These are phyloP conservation scores for Intellagama lesueurii DNA, from an alignment of 2,797 vertebrate genomes.

Conservation along the genomic window DNA sequence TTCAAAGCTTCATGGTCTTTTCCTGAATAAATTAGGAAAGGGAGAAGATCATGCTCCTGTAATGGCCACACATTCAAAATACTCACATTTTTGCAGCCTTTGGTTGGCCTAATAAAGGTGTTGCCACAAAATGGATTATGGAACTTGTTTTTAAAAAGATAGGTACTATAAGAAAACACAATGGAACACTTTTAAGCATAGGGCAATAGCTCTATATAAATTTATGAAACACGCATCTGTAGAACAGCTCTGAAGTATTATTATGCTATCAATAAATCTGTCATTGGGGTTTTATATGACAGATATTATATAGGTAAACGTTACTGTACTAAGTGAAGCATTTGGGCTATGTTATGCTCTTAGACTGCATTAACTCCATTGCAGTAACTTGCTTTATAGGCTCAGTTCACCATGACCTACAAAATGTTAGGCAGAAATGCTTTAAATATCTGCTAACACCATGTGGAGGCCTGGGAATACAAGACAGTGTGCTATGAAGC, in stretches of 20 bases:
- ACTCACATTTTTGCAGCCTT: no score
- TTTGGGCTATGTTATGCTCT: slow-evolving; percentile 53
- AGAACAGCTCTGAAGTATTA: not conserved
- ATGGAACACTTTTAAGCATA: not conserved
- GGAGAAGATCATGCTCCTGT: not conserved
- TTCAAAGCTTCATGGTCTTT: not conserved
- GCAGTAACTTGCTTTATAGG: slow-evolving; percentile 80
- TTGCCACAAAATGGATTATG: no score
- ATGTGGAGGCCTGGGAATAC: slow-evolving; percentile 79
- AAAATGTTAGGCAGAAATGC: slow-evolving; percentile 86
- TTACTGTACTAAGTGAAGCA: slow-evolving; percentile 46
- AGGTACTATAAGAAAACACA: not conserved
- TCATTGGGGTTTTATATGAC: slow-evolving; percentile 28
- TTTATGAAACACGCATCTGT: slow-evolving; percentile 32
- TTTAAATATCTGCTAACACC: slow-evolving; percentile 87
- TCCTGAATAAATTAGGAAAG: not conserved
- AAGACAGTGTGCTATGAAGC: slow-evolving; percentile 83
- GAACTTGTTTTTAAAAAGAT: no score
- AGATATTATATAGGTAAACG: slow-evolving; percentile 55
- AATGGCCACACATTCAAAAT: not conserved
- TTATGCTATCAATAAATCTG: slow-evolving; percentile 31
- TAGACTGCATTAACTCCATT: slow-evolving; percentile 73
- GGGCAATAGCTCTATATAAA: slow-evolving; percentile 4
- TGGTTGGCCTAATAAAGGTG: no score
- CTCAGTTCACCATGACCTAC: slow-evolving; percentile 84